phyloP scores from a whole-genome alignment of 1,140 invertebrate genomes.

The Papilio dardanus region DNA sequence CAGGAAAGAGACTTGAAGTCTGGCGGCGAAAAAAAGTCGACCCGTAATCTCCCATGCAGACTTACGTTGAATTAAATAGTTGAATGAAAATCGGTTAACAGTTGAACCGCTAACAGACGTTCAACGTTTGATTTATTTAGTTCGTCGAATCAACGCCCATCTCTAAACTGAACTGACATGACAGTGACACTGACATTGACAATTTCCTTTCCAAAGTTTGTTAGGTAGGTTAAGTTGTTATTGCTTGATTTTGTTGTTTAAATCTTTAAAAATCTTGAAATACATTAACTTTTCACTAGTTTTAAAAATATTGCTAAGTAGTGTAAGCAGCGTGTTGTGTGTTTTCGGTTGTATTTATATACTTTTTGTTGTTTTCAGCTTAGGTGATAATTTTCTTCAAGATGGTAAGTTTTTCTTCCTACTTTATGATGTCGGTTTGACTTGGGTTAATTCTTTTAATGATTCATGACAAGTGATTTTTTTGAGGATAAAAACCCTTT shows the following conservation, averaged over 20 bases:
- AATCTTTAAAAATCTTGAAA: conserved; percentile 51
- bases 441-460: conserved; percentile 3
- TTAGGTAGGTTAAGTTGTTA: conserved; percentile 54
- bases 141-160: conserved; percentile 31
- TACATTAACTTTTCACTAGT: not conserved
- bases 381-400: conserved; percentile 43
- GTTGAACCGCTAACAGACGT: too few species aligned
- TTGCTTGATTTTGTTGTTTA: conserved; percentile 38
- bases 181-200: conserved; percentile 36
- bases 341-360: conserved; percentile 39
- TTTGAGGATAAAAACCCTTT: not conserved
- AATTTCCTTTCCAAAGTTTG: conserved; percentile 59
- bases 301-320: not conserved
- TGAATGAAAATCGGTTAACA: too few species aligned
- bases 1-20: too few species aligned
- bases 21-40: too few species aligned
- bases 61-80: too few species aligned
- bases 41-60: too few species aligned
- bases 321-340: not conserved
- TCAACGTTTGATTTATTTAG: not conserved
- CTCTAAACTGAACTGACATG: too few species aligned
- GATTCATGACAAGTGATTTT: not conserved
- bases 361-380: conserved; percentile 53
- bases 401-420: conserved; percentile 54
- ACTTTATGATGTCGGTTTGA: not conserved